These are phyloP conservation scores for Alcedo atthis DNA, from an alignment of 2,797 vertebrate genomes.

Conservation along the genomic window DNA sequence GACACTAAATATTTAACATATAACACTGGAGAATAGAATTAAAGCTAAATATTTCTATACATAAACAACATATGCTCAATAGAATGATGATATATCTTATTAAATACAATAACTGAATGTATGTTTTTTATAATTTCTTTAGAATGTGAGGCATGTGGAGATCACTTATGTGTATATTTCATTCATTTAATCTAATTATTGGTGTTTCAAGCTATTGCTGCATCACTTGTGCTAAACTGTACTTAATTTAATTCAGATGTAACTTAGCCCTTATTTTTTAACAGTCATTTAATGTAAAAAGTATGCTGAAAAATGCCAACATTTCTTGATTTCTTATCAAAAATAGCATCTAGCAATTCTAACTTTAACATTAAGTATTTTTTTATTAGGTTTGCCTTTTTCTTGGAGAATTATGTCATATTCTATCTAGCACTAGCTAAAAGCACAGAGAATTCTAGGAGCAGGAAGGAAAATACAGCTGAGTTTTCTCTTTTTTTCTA, in stretches of 20 bases:
- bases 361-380: conserved; percentile 38
- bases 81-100: neutral
- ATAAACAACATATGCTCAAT: neutral
- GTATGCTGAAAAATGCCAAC: conserved; percentile 43
- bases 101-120: neutral
- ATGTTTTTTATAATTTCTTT: neutral
- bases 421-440: conserved; percentile 54
- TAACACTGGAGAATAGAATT: neutral
- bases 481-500: neutral
- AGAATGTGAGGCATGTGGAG: rapidly evolving
- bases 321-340: conserved; percentile 51
- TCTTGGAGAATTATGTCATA: conserved; percentile 38
- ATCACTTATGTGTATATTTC: neutral
- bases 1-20: neutral
- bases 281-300: conserved; percentile 5
- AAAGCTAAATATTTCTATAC: neutral
- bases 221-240: conserved; percentile 42
- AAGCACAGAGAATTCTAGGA: conserved; percentile 38
- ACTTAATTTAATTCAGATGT: neutral
- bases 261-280: neutral
- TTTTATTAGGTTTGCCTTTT: conserved; percentile 6
- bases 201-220: conserved; percentile 10
- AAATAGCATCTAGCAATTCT: neutral
- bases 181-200: conserved; percentile 1
- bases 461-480: conserved; percentile 35